A percentile compares a stretch with the other conserved stretches of the same genome.
These are phyloP conservation scores for Philopotamus ludificatus DNA, from an alignment of 1,140 invertebrate genomes.

Conservation along the genomic window DNA sequence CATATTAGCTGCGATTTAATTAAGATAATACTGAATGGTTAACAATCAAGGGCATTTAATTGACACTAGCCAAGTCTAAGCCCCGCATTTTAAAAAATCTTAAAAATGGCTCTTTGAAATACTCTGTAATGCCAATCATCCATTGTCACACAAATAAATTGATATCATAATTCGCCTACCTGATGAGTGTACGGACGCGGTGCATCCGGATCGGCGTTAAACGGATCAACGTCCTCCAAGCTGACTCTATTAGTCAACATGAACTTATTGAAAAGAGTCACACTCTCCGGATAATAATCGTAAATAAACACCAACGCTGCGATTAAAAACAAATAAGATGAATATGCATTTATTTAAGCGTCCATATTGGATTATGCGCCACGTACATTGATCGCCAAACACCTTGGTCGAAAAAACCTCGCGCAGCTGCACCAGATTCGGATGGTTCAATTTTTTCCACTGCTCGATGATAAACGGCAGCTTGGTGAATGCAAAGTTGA, in stretches of 20 bases:
- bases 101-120: not conserved
- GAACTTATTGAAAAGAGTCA: conserved; percentile 84
- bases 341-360: not conserved
- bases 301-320: conserved; percentile 94
- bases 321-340: conserved; percentile 43
- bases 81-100: no score
- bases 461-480: conserved; percentile 82
- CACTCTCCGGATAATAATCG: conserved; percentile 89
- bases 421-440: conserved; percentile 87
- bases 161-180: no score
- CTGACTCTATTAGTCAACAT: conserved; percentile 41
- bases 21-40: no score
- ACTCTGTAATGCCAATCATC: not conserved
- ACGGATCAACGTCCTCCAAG: conserved; percentile 63
- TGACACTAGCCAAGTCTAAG: no score
- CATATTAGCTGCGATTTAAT: no score
- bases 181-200: conserved; percentile 78
- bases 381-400: conserved; percentile 93
- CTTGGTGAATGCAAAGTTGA: conserved; percentile 77
- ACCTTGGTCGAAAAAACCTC: conserved; percentile 95
- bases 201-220: conserved; percentile 79
- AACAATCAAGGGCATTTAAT: no score
- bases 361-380: not conserved
- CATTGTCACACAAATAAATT: not conserved
- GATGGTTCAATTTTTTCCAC: conserved; percentile 92